phyloP scores from a whole-genome alignment of 2,888 invertebrate species.

The Philereme transversata region DNA sequence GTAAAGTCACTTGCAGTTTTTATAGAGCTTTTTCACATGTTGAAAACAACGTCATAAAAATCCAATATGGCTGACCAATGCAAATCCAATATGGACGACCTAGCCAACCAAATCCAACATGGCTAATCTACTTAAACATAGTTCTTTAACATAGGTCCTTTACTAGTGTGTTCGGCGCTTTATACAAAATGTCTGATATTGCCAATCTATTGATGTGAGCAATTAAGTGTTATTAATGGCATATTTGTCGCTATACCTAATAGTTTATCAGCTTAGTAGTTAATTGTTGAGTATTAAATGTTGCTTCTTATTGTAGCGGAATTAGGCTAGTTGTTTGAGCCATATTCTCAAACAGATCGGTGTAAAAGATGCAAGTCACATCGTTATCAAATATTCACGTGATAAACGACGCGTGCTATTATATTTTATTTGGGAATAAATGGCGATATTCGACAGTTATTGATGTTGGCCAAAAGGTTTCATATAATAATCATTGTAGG shows the following conservation, averaged over 20 bases:
- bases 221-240: slow-evolving; percentile 32
- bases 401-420: background rate
- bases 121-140: background rate
- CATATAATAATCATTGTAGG: slow-evolving; percentile 7
- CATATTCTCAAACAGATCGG: slow-evolving; percentile 3
- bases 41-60: too few relatives aligned
- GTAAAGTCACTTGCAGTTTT: slow-evolving; percentile 3
- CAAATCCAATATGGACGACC: slow-evolving; percentile 5
- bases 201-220: slow-evolving; percentile 15
- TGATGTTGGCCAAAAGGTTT: slow-evolving; percentile 5
- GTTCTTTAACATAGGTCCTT: background rate
- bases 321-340: background rate
- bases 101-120: background rate
- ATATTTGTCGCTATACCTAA: slow-evolving; percentile 31
- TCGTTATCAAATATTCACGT: background rate
- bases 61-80: too few relatives aligned
- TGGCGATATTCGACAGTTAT: slow-evolving; percentile 6
- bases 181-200: slow-evolving; percentile 16
- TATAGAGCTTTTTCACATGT: background rate
- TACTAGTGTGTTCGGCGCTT: slow-evolving; percentile 6
- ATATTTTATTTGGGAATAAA: slow-evolving; percentile 3
- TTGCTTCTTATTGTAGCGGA: slow-evolving; percentile 21
- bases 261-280: slow-evolving; percentile 29
- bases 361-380: background rate
- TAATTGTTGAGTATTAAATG: slow-evolving; percentile 33